Evolutionary conservation across 2,113 vertebrate genomes (phyloP).

Genomic region (Leucoraja erinaceus): DNA sequence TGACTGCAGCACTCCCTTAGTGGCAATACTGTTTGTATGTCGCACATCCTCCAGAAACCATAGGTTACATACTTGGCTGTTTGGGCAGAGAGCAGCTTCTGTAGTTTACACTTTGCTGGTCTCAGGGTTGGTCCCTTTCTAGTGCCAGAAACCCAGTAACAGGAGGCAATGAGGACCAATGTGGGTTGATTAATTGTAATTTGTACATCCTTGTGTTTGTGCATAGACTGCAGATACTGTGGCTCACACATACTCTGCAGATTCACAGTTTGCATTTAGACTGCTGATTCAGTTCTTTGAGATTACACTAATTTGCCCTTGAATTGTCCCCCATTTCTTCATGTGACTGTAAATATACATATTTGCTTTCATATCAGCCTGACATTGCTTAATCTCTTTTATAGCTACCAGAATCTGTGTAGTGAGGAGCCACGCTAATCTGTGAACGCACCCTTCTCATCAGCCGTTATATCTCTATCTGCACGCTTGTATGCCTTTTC

Average conservation of each 20-base stretch:
- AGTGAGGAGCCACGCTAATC: background rate
- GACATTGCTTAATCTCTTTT: background rate
- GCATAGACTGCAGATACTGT: background rate
- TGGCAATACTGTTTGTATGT: too few species aligned
- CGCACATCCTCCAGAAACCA: too few species aligned
- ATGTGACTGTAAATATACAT: background rate
- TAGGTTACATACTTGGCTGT: too few species aligned
- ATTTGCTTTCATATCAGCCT: background rate
- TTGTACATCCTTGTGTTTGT: too few species aligned
- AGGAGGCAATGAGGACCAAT: too few species aligned
- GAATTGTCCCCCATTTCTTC: background rate
- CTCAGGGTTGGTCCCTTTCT: too few species aligned
- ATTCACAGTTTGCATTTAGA: background rate
- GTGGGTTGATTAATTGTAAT: too few species aligned
- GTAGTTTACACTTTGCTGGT: too few species aligned
- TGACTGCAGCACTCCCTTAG: too few species aligned
- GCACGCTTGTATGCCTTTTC: background rate
- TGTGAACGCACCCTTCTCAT: background rate
- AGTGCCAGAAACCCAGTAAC: too few species aligned
- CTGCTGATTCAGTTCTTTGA: background rate
- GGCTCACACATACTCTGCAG: background rate
- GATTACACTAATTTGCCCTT: background rate
- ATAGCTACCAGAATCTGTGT: background rate
- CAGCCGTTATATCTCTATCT: background rate
- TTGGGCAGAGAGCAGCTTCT: too few species aligned